Conservation (phyloP, 2,797 vertebrate species). For the Schizothorax lantsangensis region DNA sequence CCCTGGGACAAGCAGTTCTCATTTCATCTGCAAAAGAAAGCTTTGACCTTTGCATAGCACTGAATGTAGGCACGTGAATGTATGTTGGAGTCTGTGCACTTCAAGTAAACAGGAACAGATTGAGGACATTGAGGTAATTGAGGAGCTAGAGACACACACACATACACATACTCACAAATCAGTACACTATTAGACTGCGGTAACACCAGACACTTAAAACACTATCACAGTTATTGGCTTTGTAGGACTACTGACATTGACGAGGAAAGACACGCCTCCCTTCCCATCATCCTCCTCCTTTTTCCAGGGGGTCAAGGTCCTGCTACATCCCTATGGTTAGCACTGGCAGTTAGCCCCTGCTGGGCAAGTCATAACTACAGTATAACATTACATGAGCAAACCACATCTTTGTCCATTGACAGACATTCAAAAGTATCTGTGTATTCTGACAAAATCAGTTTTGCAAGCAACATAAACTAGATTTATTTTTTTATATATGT, state of each 20-base stretch:
- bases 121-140: constrained; percentile 21
- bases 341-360: not conserved
- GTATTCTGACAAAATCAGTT: not conserved
- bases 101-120: constrained; percentile 50
- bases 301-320: constrained; percentile 25
- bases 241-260: not conserved
- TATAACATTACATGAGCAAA: not conserved
- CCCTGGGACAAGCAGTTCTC: constrained; percentile 24
- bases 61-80: constrained; percentile 1
- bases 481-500: not conserved
- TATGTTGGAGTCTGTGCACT: constrained; percentile 27
- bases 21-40: constrained; percentile 22
- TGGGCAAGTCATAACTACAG: not conserved
- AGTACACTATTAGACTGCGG: not conserved
- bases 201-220: not conserved
- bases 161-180: not conserved
- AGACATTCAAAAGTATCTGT: not conserved
- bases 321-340: not conserved
- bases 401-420: not conserved
- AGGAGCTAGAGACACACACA: constrained; percentile 24
- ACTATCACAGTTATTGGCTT: not conserved
- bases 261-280: not conserved
- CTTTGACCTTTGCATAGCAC: constrained; percentile 31
- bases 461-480: not conserved
- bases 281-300: not conserved